Base-by-base conservation (phyloP, 1,140 invertebrate species). In the Drosophila sproati region DNA sequence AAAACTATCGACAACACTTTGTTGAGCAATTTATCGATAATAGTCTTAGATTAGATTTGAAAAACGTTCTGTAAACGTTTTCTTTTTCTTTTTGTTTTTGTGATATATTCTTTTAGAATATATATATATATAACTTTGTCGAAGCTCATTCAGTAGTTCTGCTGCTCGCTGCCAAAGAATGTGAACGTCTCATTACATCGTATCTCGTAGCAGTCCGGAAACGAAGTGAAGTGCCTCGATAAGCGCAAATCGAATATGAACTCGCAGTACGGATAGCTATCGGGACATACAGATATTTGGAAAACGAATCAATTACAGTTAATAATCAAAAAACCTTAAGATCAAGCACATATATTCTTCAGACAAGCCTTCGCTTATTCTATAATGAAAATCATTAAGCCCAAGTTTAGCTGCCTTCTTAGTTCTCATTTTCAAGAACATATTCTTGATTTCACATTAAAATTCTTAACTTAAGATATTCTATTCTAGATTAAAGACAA, bases 231-330 rank as follows among this genome's bases (percentile, higher is more conserved):
- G 57, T 92, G 91, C 48, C 91, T 68, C 57, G 91, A 92, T 45
- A 92, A 66, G 32, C 91, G 85, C 73, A 92, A 80, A 83, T 92
- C 91, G 82, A 92, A 92, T 55, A 92, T 91, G 67, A 92, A 92
- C 70, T 92, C 91, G 12, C 91, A 92, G 54, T 92, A 77, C 10
- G 91, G 91, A 67, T 87, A 92, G 20, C 91, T 92, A 43, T 4
- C n/a, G 6, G 10, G n/a, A 10, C 8, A 41, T 2, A 34, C 5
- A 34, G 5, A 34, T 34, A 34, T 34, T 20, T 34, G 34, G 0
- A 2, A 34, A 41, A 41, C n/a, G 3, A 41, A 41, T 41, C 3
- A 43, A n/a, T n/a, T n/a, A 43, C 0, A 34, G 20, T 20, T 20
- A 34, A 2, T 34, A 34, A 5, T 34, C 34, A 34, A 34, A 20